Evolutionary conservation across 2,113 vertebrate genomes (phyloP).

Genomic region (Nibea albiflora): DNA sequence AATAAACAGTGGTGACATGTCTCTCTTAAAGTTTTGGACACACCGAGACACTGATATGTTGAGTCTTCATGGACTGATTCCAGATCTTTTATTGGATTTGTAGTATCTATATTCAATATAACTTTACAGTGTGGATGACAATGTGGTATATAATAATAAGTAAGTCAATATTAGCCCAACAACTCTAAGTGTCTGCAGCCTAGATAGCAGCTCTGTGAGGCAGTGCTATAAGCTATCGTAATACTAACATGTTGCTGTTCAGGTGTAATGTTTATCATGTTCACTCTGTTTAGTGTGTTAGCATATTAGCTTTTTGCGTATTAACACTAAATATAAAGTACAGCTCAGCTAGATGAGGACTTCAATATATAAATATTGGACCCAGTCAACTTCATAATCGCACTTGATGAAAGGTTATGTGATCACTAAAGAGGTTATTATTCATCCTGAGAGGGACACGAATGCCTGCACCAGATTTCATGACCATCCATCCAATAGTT

Average conservation of each 20-base stretch:
- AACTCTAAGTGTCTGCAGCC: not conserved
- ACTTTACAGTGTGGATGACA: not conserved
- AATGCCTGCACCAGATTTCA: not conserved
- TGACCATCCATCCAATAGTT: not conserved
- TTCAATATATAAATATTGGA: not conserved
- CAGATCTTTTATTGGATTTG: not conserved
- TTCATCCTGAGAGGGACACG: not conserved
- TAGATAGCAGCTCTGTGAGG: too few species aligned
- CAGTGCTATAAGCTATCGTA: not conserved
- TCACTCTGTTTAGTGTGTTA: not conserved
- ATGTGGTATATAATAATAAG: not conserved
- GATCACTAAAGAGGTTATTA: not conserved
- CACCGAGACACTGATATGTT: not conserved
- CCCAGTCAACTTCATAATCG: not conserved
- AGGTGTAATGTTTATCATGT: not conserved
- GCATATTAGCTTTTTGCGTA: not conserved
- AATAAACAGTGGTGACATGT: not conserved
- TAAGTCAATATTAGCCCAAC: too few species aligned
- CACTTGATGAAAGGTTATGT: not conserved
- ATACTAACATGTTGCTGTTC: not conserved
- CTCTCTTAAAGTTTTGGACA: not conserved
- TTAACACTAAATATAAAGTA: not conserved
- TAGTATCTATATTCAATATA: not conserved
- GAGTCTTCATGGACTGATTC: not conserved
- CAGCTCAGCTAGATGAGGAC: not conserved